Conservation (phyloP, 2,888 invertebrate species). For the Aphelenchoides bicaudatus region DNA sequence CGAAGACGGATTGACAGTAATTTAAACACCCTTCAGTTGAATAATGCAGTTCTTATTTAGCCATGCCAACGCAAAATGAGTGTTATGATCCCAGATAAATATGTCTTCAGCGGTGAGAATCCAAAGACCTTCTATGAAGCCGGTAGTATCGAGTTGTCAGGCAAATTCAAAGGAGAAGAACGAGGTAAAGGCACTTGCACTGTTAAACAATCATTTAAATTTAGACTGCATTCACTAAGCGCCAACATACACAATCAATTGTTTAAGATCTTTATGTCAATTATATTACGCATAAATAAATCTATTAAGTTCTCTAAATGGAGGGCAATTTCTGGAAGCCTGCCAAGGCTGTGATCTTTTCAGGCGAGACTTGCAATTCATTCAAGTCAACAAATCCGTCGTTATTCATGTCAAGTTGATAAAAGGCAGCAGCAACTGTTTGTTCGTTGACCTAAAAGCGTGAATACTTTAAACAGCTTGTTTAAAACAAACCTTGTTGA, state of each 20-base stretch:
- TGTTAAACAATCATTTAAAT: too few relatives aligned
- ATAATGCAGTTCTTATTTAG: slow-evolving; percentile 14
- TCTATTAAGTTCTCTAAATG: slow-evolving; percentile 3
- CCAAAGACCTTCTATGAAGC: slow-evolving; percentile 29
- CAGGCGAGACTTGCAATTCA: slow-evolving; percentile 36
- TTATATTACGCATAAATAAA: neutral
- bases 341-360: slow-evolving; percentile 32
- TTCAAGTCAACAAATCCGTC: slow-evolving; percentile 31
- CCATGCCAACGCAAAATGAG: slow-evolving; percentile 33
- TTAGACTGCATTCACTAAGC: neutral
- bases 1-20: slow-evolving; percentile 23
- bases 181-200: too few relatives aligned
- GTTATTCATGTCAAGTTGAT: slow-evolving; percentile 30
- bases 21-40: neutral
- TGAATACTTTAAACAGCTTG: neutral
- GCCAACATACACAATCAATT: too few relatives aligned
- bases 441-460: slow-evolving; percentile 20
- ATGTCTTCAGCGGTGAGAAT: slow-evolving; percentile 25
- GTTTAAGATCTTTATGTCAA: neutral
- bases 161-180: slow-evolving; percentile 33
- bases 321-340: slow-evolving; percentile 29
- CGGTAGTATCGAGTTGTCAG: slow-evolving; percentile 28
- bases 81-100: slow-evolving; percentile 27
- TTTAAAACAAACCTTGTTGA: slow-evolving; percentile 32
- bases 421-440: slow-evolving; percentile 28